Base-by-base conservation (phyloP, 2,888 invertebrate genomes). In the Timandra comae region DNA sequence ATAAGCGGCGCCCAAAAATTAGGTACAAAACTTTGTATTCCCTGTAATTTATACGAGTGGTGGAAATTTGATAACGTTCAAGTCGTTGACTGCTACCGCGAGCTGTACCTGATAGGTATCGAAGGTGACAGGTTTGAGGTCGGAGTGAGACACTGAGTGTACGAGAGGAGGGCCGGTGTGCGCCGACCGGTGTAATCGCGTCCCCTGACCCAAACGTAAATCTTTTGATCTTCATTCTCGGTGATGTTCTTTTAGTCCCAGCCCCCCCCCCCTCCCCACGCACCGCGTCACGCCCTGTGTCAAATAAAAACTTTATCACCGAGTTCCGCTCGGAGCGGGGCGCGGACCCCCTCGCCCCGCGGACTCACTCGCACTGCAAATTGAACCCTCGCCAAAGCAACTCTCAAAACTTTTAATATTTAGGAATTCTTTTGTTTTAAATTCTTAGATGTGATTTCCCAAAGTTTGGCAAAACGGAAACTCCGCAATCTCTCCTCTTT, bases 141-240 rank as follows among this genome's bases (percentile, higher is more conserved):
- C 16, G 16, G 16, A 16, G 16, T 16, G 23, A 23, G 23, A 5
- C 8, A 3, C 2, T 9, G 24, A 10, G 10, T 6, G 1, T 6
- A 1, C 22, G 30, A 16, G 12, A 12, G 3, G 21, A 7, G 8
- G n/a, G 12, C n/a, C 5, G 32, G 34, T 31, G 33, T 30, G 29
- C 30, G 19, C 34, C 25, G 28, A 37, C 33, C 43, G 37, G 23
- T 29, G 33, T 38, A 35, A 41, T 34, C 41, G 37, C 30, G 26
- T 11, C 25, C 40, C 20, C 34, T 26, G 29, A 30, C 27, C 40
- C 38, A 43, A 43, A 46, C 44, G 38, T 31, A 33, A 38, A 47
- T 51, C 52, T 43, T 60, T 62, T 59, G 53, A 60, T 60, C 54
- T 56, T 34, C 42, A 33, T 48, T 46, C 49, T 43, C 35, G 50